A percentile compares a stretch with the other conserved stretches of the same genome.
Conservation (phyloP, 2,113 vertebrate genomes). For the Saguinus midas region DNA sequence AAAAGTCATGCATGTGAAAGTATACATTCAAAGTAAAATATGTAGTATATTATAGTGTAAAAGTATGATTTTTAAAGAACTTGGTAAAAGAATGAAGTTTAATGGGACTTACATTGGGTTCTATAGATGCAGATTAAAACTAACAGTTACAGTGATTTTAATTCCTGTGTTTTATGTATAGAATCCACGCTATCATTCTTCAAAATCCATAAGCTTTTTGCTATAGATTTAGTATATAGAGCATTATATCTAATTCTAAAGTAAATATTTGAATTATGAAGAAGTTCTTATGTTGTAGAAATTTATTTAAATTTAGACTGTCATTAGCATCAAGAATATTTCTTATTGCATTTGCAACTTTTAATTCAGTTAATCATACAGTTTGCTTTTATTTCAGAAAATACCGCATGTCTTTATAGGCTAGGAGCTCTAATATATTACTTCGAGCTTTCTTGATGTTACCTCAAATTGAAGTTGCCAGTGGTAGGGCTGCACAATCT, state of each 20-base stretch:
- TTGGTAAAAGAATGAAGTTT: not conserved
- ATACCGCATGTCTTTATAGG: not conserved
- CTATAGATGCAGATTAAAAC: not conserved
- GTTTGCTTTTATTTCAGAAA: slow-evolving; percentile 24
- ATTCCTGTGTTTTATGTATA: not conserved
- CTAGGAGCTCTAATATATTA: not conserved
- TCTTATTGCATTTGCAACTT: not conserved
- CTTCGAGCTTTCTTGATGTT: not conserved
- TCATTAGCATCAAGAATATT: not conserved
- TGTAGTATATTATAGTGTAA: not conserved
- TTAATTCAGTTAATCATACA: slow-evolving; percentile 3
- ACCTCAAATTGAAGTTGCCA: not conserved
- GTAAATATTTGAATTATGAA: not conserved
- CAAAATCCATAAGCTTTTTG: not conserved
- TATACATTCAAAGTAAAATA: not conserved
- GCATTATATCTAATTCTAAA: slow-evolving; percentile 12
- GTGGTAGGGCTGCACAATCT: not conserved
- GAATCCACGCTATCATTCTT: not conserved
- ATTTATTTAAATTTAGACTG: slow-evolving; percentile 1
- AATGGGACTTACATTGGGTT: not conserved
- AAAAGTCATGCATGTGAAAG: not conserved
- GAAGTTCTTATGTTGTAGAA: not conserved
- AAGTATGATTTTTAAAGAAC: slow-evolving; percentile 36
- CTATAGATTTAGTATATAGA: not conserved
- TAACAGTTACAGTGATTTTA: not conserved